Conservation (phyloP, 2,113 vertebrate genomes). For the Vicugna pacos region DNA sequence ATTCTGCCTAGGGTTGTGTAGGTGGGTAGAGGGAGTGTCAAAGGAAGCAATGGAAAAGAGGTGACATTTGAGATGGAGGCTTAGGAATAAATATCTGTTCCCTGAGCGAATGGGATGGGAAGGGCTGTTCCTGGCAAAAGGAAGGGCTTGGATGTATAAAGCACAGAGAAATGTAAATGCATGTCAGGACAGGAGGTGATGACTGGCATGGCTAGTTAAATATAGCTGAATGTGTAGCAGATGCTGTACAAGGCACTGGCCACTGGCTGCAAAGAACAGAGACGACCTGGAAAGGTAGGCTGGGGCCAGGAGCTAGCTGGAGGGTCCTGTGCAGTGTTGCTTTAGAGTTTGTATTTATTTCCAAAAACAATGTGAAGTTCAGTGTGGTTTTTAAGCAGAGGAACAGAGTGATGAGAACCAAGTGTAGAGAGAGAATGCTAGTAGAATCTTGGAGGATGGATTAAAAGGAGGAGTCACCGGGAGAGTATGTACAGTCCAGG, state of each 20-base stretch:
- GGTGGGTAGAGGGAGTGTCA: background rate
- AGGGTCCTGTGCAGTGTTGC: fast-evolving
- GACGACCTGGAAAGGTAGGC: background rate
- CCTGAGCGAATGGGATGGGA: background rate
- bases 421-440: background rate
- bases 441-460: background rate
- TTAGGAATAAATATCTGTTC: background rate
- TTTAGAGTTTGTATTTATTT: background rate
- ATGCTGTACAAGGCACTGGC: background rate
- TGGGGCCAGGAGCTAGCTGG: background rate
- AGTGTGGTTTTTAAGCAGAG: background rate
- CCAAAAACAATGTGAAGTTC: background rate
- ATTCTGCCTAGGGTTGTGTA: background rate
- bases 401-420: background rate
- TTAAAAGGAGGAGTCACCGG: background rate
- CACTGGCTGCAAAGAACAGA: background rate
- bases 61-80: background rate
- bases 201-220: background rate
- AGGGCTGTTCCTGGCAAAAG: background rate
- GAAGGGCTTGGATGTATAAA: background rate
- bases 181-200: background rate
- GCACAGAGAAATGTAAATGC: background rate
- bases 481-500: background rate
- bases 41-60: background rate
- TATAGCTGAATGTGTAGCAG: background rate